Evolutionary conservation across 2,113 vertebrate species (phyloP).

Genomic region (Tragelaphus imberbis): DNA sequence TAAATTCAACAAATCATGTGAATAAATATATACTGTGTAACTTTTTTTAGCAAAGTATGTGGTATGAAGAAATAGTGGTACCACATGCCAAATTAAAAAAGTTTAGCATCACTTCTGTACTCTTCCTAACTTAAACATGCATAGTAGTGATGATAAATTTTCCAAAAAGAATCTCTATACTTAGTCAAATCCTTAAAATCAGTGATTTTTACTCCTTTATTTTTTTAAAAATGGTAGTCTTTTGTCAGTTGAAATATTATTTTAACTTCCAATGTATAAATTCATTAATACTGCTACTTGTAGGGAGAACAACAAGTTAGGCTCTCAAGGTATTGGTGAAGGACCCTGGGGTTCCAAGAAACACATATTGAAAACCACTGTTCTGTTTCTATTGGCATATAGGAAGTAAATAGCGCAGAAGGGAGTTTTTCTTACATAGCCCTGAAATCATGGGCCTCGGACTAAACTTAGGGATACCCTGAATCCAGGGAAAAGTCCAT

Average conservation of each 20-base stretch:
- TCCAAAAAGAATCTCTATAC: neutral
- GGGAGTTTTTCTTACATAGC: neutral
- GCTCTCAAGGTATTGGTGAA: neutral
- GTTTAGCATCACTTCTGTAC: neutral
- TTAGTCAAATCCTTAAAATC: neutral
- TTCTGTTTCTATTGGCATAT: neutral
- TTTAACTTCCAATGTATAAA: neutral
- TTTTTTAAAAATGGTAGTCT: neutral
- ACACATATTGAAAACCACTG: neutral
- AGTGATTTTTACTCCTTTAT: neutral
- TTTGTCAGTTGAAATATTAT: neutral
- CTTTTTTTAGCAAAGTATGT: neutral
- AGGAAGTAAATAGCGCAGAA: neutral
- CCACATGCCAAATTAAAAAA: neutral
- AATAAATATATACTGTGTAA: neutral
- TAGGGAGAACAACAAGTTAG: neutral
- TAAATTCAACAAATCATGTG: neutral
- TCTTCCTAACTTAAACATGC: neutral
- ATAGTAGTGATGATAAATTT: neutral
- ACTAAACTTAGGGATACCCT: neutral
- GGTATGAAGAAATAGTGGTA: neutral
- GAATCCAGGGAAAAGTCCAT: neutral
- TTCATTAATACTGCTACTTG: neutral
- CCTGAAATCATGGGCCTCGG: neutral
- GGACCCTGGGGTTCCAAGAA: neutral